Percentiles rank a stretch among this genome's conserved stretches.
Conservation (phyloP, 2,797 vertebrate species). For the Borostomias antarcticus region DNA sequence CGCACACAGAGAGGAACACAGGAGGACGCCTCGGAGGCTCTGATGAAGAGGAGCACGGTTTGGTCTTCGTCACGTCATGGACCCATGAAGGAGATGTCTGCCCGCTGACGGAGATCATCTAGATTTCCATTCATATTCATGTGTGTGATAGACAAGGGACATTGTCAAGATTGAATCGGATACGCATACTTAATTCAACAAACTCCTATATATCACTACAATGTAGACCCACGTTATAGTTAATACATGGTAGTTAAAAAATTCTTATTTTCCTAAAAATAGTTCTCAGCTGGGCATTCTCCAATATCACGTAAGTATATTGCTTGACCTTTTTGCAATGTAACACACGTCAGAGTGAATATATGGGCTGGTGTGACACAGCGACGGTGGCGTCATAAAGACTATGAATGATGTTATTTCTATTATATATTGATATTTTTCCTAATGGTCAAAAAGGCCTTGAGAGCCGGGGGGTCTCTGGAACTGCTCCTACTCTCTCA, state of each 20-base stretch:
- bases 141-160: too few relatives aligned
- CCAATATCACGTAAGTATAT: too few relatives aligned
- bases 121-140: too few relatives aligned
- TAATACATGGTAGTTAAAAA: too few relatives aligned
- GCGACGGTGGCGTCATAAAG: background rate
- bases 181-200: too few relatives aligned
- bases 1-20: background rate
- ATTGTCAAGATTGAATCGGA: too few relatives aligned
- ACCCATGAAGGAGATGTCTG: background rate
- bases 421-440: constrained; percentile 36
- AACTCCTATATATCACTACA: too few relatives aligned
- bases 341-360: constrained; percentile 23
- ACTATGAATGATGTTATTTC: constrained; percentile 37
- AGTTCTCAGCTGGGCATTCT: too few relatives aligned
- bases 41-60: constrained; percentile 60
- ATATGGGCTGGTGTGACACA: constrained; percentile 4
- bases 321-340: too few relatives aligned
- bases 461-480: constrained; percentile 22
- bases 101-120: background rate
- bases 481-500: constrained; percentile 22
- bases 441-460: constrained; percentile 30
- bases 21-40: background rate
- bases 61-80: constrained; percentile 11
- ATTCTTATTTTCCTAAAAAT: too few relatives aligned
- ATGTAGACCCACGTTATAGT: too few relatives aligned